Conservation (phyloP, 2,888 invertebrate genomes). For the Spisula solida region DNA sequence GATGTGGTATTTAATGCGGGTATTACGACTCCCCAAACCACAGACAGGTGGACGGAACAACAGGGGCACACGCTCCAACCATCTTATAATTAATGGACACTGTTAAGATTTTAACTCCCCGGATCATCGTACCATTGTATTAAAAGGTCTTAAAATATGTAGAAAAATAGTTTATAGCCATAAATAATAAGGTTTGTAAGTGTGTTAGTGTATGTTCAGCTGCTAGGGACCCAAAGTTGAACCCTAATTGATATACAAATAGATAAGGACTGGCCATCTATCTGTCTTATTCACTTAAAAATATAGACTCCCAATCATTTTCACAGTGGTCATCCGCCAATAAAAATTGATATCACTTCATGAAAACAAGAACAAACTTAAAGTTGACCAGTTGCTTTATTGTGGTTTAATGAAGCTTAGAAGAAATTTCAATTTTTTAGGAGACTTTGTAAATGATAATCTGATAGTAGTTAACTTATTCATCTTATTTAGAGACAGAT, state of each 20-base stretch:
- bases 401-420: conserved; percentile 36
- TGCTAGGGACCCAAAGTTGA: background rate
- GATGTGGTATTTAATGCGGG: conserved; percentile 18
- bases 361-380: background rate
- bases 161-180: background rate
- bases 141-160: background rate
- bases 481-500: conserved; percentile 40
- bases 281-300: background rate
- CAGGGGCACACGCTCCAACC: background rate
- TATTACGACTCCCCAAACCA: background rate
- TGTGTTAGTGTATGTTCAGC: background rate
- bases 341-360: background rate
- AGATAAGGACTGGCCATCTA: background rate
- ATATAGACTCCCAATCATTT: conserved; percentile 1
- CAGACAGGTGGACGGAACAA: background rate
- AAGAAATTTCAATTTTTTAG: conserved; percentile 37
- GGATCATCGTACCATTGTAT: background rate
- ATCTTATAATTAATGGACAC: conserved; percentile 15
- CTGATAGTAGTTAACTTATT: background rate
- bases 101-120: background rate
- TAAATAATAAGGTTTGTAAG: background rate
- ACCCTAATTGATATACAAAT: background rate
- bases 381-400: conserved; percentile 39
- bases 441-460: conserved; percentile 27
- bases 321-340: conserved; percentile 23